Conservation (phyloP, 2,888 invertebrate species). For the Rhodophaea formosa region DNA sequence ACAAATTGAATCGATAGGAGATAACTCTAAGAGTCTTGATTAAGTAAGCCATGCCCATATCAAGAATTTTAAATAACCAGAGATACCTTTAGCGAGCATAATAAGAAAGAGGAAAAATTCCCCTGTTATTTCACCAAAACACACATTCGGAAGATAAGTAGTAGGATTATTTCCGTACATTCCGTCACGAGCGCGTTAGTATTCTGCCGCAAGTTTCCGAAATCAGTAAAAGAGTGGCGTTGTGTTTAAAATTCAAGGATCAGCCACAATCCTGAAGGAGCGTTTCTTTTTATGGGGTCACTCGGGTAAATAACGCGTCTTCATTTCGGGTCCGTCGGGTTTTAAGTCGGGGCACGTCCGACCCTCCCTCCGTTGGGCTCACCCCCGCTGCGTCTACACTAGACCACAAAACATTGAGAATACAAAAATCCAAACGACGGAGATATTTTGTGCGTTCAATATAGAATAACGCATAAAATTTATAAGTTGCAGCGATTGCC, state of each 20-base stretch:
- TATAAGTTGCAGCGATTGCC: too few relatives aligned
- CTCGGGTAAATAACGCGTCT: constrained; percentile 69
- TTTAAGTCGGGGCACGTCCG: constrained; percentile 42
- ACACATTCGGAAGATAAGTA: constrained; percentile 7
- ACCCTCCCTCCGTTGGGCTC: constrained; percentile 22
- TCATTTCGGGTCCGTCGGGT: constrained; percentile 38
- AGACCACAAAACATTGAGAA: not conserved
- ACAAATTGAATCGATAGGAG: too few relatives aligned
- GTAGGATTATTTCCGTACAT: not conserved
- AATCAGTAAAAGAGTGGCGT: constrained; percentile 55
- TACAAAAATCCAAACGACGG: not conserved
- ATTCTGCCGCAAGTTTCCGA: constrained; percentile 38
- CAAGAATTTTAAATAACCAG: too few relatives aligned
- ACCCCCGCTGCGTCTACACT: constrained; percentile 16
- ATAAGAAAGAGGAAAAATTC: not conserved
- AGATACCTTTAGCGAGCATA: too few relatives aligned
- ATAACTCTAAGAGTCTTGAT: too few relatives aligned
- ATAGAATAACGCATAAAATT: too few relatives aligned
- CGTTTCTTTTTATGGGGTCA: constrained; percentile 68
- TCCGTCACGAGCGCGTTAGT: constrained; percentile 32
- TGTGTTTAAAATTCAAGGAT: constrained; percentile 67
- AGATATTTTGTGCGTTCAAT: too few relatives aligned
- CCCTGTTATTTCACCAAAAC: not conserved
- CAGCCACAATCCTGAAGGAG: constrained; percentile 58
- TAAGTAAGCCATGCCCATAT: too few relatives aligned